A percentile compares a stretch with the other conserved stretches of the same genome.
These are phyloP conservation scores for Anser brachyrhynchus DNA, from an alignment of 2,113 vertebrate species.

Conservation along the genomic window DNA sequence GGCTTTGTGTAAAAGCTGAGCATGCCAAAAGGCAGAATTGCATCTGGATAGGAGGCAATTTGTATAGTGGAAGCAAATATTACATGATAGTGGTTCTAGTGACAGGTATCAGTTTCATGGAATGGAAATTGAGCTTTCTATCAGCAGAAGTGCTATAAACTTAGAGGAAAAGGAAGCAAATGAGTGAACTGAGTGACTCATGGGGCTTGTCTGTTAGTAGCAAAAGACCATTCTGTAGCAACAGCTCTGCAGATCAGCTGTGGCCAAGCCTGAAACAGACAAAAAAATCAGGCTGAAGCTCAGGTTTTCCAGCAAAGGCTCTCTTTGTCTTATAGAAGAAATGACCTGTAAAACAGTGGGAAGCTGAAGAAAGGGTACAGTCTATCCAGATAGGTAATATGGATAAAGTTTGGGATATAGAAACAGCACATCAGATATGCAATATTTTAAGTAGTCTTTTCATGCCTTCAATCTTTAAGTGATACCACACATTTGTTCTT, in stretches of 20 bases:
- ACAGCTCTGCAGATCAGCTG: not conserved
- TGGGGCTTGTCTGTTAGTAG: not conserved
- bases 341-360: not conserved
- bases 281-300: not conserved
- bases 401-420: not conserved
- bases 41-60: not conserved
- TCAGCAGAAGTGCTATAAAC: not conserved
- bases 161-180: not conserved
- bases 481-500: not conserved
- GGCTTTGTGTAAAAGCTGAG: not conserved
- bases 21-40: not conserved
- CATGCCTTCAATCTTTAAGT: not conserved
- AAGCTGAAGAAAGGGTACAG: not conserved
- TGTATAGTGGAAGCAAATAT: not conserved
- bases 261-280: rapidly evolving
- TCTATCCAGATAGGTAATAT: not conserved
- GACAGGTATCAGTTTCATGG: not conserved
- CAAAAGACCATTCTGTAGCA: not conserved
- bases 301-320: not conserved
- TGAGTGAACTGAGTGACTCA: not conserved
- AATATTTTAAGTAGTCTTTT: not conserved
- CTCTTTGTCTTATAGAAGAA: not conserved
- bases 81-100: not conserved
- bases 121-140: not conserved
- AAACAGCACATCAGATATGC: not conserved